A percentile compares a stretch with the other conserved stretches of the same genome.
phyloP scores from a whole-genome alignment of 2,797 vertebrate species.

The Galago senegalensis region DNA sequence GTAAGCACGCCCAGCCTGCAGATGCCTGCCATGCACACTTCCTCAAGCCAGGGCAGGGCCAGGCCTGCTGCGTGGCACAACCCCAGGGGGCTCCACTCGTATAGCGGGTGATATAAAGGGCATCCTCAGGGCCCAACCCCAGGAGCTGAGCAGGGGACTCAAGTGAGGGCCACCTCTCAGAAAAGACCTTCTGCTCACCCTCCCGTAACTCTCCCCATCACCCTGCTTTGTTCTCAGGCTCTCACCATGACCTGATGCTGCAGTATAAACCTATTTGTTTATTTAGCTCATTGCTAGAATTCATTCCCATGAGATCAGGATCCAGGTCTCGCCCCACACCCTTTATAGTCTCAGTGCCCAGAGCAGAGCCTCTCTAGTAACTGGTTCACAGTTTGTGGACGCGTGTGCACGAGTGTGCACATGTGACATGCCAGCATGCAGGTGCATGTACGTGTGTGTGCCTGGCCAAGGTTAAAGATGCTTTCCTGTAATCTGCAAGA shows the following conservation, averaged over 20 bases:
- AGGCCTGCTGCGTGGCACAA: neutral
- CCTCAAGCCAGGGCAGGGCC: neutral
- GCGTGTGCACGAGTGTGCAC: neutral
- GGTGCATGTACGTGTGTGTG: neutral
- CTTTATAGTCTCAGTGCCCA: neutral
- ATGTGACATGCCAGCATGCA: rapidly evolving
- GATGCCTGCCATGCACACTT: no score
- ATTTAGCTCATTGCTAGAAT: neutral
- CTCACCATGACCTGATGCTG: neutral
- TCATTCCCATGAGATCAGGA: neutral
- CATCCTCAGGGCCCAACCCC: neutral
- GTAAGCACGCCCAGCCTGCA: neutral
- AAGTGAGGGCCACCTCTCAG: neutral
- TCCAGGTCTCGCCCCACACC: neutral
- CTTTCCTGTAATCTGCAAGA: slow-evolving; percentile 21
- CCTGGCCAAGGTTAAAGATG: neutral
- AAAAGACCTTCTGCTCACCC: neutral
- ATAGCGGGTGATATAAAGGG: neutral
- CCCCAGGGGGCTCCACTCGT: neutral
- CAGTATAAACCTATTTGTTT: rapidly evolving
- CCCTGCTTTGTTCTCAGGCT: neutral
- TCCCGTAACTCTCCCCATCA: neutral
- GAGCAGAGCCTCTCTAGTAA: neutral
- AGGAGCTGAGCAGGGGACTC: neutral
- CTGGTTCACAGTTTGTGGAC: neutral